Percentiles rank a stretch among this genome's conserved stretches.
phyloP scores from a whole-genome alignment of 1,140 invertebrate species.

The Ceratina calcarata region DNA sequence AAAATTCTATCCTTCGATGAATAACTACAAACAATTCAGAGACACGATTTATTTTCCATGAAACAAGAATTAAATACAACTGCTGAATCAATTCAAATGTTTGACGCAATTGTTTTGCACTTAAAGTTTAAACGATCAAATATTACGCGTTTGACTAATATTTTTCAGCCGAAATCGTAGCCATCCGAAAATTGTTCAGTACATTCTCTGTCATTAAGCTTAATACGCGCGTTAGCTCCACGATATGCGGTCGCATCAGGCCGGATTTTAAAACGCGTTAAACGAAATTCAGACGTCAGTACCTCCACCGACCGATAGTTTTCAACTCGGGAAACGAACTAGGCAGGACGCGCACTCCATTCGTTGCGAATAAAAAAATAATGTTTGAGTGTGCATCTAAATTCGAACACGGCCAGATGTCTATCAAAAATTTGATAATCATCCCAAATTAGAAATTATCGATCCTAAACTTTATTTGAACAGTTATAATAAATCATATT shows the following conservation, averaged over 20 bases:
- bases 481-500: too few relatives aligned
- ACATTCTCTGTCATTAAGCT: slow-evolving; percentile 13
- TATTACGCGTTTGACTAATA: background rate
- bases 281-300: slow-evolving; percentile 5
- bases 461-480: too few relatives aligned
- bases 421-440: too few relatives aligned
- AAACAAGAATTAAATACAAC: too few relatives aligned
- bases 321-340: background rate
- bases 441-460: too few relatives aligned
- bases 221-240: slow-evolving; percentile 9
- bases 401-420: too few relatives aligned
- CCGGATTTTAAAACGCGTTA: slow-evolving; percentile 12
- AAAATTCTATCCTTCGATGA: background rate
- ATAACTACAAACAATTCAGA: background rate
- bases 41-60: too few relatives aligned
- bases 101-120: too few relatives aligned
- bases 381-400: background rate
- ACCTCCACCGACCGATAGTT: background rate
- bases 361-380: background rate
- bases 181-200: slow-evolving; percentile 8
- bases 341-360: too few relatives aligned
- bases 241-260: background rate
- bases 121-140: slow-evolving; percentile 5
- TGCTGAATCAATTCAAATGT: too few relatives aligned
- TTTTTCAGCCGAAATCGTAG: background rate